These are phyloP conservation scores for Drosophila borealis DNA, from an alignment of 2,888 invertebrate genomes.

Conservation along the genomic window DNA sequence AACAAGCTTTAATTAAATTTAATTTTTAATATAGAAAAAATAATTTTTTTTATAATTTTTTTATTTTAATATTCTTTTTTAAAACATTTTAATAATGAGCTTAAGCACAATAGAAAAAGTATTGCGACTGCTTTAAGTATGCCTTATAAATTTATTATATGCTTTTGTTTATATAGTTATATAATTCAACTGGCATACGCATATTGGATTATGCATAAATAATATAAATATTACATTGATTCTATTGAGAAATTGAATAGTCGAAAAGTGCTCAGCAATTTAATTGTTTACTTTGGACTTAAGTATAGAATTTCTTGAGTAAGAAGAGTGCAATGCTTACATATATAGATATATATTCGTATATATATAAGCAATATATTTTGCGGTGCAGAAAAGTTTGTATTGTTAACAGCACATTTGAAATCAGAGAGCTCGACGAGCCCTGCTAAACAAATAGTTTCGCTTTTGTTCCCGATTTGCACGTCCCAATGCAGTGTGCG, in stretches of 20 bases:
- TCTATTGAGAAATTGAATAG: neutral
- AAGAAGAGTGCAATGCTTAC: neutral
- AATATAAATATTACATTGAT: too few species aligned
- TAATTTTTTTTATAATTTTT: too few species aligned
- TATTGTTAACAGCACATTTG: constrained; percentile 5
- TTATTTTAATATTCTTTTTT: too few species aligned
- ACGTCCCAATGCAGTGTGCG: constrained; percentile 48
- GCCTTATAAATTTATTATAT: too few species aligned
- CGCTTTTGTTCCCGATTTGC: constrained; percentile 41
- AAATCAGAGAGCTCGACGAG: constrained; percentile 23
- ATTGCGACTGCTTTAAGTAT: too few species aligned
- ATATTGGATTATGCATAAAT: too few species aligned
- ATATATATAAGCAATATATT: neutral
- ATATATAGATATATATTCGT: neutral
- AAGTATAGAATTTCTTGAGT: neutral
- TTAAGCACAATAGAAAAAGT: too few species aligned
- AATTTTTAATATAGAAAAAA: too few species aligned
- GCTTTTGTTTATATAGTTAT: too few species aligned
- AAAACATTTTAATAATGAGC: too few species aligned
- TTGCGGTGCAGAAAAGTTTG: constrained; percentile 1
- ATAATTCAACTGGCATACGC: too few species aligned
- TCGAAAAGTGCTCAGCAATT: neutral
- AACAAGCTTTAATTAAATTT: too few species aligned
- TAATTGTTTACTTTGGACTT: neutral
- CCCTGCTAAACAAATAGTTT: constrained; percentile 32